phyloP scores from a whole-genome alignment of 2,113 vertebrate genomes.

The Felis chaus region DNA sequence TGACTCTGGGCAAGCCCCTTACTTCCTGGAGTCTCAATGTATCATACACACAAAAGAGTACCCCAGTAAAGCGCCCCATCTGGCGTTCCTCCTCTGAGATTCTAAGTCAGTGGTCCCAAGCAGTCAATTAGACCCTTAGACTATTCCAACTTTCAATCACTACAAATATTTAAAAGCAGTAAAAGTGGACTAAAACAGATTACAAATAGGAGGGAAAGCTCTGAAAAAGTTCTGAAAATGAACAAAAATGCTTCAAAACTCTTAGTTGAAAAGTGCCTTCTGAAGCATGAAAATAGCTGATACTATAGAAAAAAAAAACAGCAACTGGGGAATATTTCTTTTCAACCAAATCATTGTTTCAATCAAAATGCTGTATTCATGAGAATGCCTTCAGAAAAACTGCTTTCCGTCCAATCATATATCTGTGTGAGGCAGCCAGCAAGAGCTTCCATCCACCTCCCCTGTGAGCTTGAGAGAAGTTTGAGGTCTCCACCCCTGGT shows the following conservation, averaged over 20 bases:
- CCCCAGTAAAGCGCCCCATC: not conserved
- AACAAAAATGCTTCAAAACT: slow-evolving; percentile 13
- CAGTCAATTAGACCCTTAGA: not conserved
- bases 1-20: not conserved
- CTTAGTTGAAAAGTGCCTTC: not conserved
- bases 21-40: not conserved
- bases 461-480: not conserved
- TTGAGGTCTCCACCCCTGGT: not conserved
- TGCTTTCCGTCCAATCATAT: not conserved
- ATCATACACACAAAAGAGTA: not conserved
- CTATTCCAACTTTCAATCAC: not conserved
- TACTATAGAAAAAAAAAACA: not conserved
- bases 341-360: slow-evolving; percentile 4
- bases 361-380: not conserved
- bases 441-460: not conserved
- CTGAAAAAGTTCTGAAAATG: slow-evolving; percentile 18
- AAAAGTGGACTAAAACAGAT: slow-evolving; percentile 14
- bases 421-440: not conserved
- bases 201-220: not conserved
- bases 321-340: not conserved
- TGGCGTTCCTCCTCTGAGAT: not conserved
- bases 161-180: slow-evolving; percentile 4
- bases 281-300: not conserved
- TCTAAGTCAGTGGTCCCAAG: not conserved
- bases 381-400: slow-evolving; percentile 3